Evolutionary conservation across 2,113 vertebrate species (phyloP).

Genomic region (Epinephelus lanceolatus): DNA sequence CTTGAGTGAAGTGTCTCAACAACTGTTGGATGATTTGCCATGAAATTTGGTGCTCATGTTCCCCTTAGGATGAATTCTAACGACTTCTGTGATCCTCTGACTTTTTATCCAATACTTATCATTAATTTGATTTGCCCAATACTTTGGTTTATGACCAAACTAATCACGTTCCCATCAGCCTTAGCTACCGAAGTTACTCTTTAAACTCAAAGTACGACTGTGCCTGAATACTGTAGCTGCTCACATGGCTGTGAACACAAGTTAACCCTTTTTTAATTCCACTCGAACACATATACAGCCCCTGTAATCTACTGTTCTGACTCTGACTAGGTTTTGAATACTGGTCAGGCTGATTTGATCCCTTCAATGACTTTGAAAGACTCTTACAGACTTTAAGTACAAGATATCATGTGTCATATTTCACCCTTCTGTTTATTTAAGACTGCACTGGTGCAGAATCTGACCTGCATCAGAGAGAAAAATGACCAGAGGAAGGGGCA

Average conservation of each 20-base stretch:
- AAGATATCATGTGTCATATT: not conserved
- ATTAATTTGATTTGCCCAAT: too few relatives aligned
- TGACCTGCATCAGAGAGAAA: not conserved
- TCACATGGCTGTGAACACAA: not conserved
- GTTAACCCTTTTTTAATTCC: too few relatives aligned
- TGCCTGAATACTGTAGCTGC: too few relatives aligned
- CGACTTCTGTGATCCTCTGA: too few relatives aligned
- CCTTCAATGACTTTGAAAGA: not conserved
- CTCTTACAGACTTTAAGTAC: not conserved
- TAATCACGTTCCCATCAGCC: too few relatives aligned
- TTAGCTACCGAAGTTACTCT: too few relatives aligned
- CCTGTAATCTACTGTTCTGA: not conserved
- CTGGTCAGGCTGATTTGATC: not conserved
- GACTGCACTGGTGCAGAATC: not conserved
- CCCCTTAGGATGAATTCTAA: too few relatives aligned
- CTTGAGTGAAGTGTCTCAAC: not conserved
- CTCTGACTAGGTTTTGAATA: not conserved
- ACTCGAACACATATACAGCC: not conserved
- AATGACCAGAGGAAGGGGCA: constrained; percentile 19
- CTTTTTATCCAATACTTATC: too few relatives aligned
- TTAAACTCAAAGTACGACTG: too few relatives aligned
- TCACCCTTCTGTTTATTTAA: not conserved
- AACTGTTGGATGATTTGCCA: too few relatives aligned
- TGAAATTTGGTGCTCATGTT: not conserved
- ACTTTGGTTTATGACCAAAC: too few relatives aligned